phyloP scores from a whole-genome alignment of 1,140 invertebrate species.

The Drosophila micromelanica region DNA sequence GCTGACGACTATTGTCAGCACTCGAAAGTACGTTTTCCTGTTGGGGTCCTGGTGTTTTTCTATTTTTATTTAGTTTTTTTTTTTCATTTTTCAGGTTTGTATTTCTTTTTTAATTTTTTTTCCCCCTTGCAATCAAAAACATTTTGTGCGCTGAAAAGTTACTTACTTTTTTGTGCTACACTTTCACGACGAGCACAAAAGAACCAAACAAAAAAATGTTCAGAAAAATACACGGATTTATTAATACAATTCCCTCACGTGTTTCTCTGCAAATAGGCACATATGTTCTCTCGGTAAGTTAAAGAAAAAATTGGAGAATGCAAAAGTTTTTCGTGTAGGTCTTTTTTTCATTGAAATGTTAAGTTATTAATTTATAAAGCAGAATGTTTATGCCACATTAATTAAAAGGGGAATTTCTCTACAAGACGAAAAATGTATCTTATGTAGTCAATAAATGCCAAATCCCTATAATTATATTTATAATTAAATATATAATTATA shows the following conservation, averaged over 20 bases:
- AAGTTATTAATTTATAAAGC: too few species aligned
- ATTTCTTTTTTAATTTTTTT: slow-evolving; percentile 7
- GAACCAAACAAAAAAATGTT: slow-evolving; percentile 38
- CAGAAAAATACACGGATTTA: neutral
- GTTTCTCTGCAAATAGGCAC: slow-evolving; percentile 3
- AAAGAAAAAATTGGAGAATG: slow-evolving; percentile 1
- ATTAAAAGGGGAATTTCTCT: too few species aligned
- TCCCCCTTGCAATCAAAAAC: slow-evolving; percentile 20
- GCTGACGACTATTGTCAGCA: slow-evolving; percentile 21
- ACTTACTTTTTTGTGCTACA: slow-evolving; percentile 9
- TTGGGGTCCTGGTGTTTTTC: neutral
- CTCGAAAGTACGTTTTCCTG: slow-evolving; percentile 4
- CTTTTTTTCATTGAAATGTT: too few species aligned
- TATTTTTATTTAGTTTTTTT: neutral
- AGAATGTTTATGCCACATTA: too few species aligned
- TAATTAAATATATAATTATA: too few species aligned
- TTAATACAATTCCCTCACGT: neutral
- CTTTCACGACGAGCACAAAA: slow-evolving; percentile 34
- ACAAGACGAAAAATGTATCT: too few species aligned
- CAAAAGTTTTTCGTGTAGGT: too few species aligned
- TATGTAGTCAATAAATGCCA: too few species aligned
- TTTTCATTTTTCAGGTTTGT: slow-evolving; percentile 1
- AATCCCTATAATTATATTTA: too few species aligned
- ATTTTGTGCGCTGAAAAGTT: slow-evolving; percentile 12
- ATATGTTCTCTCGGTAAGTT: neutral